phyloP scores from a whole-genome alignment of 2,113 vertebrate genomes.

The Accipiter virgatus region DNA sequence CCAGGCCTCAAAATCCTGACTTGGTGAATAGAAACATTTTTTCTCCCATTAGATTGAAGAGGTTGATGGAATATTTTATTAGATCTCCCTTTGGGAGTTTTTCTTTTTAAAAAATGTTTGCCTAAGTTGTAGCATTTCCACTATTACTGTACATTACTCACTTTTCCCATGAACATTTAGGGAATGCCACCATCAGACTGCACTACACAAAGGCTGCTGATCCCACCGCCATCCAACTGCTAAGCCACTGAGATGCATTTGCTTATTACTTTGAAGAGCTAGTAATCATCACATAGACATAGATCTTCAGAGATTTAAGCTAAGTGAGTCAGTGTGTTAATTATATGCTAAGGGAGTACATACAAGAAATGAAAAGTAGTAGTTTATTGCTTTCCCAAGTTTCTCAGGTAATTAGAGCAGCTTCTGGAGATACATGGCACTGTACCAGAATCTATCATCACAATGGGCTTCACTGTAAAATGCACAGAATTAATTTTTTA shows the following conservation, averaged over 20 bases:
- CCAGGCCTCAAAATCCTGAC: neutral
- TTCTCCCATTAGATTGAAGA: neutral
- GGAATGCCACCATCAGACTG: neutral
- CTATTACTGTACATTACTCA: neutral
- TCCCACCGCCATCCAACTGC: neutral
- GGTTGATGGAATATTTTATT: neutral
- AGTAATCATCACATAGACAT: conserved; percentile 52
- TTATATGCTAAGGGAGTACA: conserved; percentile 70
- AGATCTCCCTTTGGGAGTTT: neutral
- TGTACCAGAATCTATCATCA: conserved; percentile 74
- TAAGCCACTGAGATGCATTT: conserved; percentile 3
- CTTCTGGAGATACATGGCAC: conserved; percentile 67
- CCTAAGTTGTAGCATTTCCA: neutral
- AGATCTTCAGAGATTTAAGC: conserved; percentile 58
- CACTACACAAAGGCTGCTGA: neutral
- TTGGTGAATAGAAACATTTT: neutral
- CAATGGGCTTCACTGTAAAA: conserved; percentile 68
- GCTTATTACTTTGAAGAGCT: conserved; percentile 53
- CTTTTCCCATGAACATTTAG: neutral
- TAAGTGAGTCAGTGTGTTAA: conserved; percentile 73
- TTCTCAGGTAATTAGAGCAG: conserved; percentile 75
- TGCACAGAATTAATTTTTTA: conserved; percentile 74
- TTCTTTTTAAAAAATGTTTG: neutral
- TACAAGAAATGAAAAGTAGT: conserved; percentile 70
- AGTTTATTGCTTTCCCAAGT: conserved; percentile 74